Evolutionary conservation across 2,888 invertebrate species (phyloP).

Genomic region (Cephus pulcher): DNA sequence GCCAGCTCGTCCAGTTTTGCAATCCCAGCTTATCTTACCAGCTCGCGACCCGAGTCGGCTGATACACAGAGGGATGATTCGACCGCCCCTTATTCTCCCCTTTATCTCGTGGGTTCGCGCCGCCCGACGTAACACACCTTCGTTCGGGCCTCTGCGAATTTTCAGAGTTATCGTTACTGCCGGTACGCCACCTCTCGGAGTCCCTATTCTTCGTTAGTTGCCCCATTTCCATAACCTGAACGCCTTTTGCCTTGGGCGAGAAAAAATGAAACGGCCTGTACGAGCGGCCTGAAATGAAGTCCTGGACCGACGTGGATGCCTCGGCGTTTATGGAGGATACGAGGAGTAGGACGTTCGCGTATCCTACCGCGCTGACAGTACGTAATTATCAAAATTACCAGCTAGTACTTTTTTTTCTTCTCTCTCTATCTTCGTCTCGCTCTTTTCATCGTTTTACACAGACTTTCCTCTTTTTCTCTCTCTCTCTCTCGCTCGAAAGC

Average conservation of each 20-base stretch:
- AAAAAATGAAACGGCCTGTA: conserved; percentile 24
- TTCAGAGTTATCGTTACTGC: conserved; percentile 28
- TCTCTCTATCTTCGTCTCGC: too few relatives aligned
- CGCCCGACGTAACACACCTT: neutral
- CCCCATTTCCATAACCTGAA: conserved; percentile 55
- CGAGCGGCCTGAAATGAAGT: conserved; percentile 15
- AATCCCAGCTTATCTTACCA: neutral
- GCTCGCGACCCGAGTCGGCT: neutral
- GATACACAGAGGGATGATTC: neutral
- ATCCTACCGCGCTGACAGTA: neutral
- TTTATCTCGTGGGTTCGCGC: neutral
- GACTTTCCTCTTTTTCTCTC: too few relatives aligned
- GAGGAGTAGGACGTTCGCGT: neutral
- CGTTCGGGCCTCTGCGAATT: conserved; percentile 19
- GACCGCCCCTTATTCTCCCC: neutral
- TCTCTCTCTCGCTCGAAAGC: neutral
- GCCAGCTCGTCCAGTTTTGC: neutral
- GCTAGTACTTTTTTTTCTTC: neutral
- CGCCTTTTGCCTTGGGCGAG: conserved; percentile 32
- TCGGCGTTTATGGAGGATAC: neutral
- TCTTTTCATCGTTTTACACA: too few relatives aligned
- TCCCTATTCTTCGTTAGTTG: conserved; percentile 22
- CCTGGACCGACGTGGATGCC: neutral
- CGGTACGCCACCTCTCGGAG: conserved; percentile 23
- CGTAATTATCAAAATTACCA: neutral